Percentiles rank a stretch among this genome's conserved stretches.
phyloP scores from a whole-genome alignment of 1,140 invertebrate genomes.

The Adelges cooleyi region DNA sequence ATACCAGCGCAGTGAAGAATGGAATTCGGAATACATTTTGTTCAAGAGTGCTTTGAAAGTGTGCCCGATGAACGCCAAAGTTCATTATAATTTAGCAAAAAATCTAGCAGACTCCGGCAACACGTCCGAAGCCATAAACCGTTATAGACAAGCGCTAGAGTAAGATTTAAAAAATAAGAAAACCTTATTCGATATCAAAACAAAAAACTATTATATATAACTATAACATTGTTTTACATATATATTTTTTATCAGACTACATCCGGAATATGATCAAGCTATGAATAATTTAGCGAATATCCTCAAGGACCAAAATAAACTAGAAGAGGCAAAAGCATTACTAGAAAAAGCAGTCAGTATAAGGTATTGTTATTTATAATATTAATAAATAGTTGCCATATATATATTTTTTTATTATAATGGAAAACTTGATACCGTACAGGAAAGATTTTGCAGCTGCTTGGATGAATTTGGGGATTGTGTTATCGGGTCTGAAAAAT shows the following conservation, averaged over 20 bases:
- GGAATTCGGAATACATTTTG: slow-evolving; percentile 61
- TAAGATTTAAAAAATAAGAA: slow-evolving; percentile 36
- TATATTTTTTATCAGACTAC: slow-evolving; percentile 48
- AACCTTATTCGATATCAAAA: neutral
- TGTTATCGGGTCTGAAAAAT: slow-evolving; percentile 62
- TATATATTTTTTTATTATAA: neutral
- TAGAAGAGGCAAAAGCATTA: slow-evolving; percentile 61
- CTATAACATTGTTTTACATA: neutral
- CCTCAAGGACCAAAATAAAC: slow-evolving; percentile 62
- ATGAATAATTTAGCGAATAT: slow-evolving; percentile 96
- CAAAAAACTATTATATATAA: neutral
- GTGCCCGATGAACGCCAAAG: slow-evolving; percentile 84
- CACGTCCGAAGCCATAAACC: slow-evolving; percentile 51
- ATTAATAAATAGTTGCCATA: too few relatives aligned
- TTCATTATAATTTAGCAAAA: slow-evolving; percentile 92
- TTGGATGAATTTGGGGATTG: slow-evolving; percentile 96
- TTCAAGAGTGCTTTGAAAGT: slow-evolving; percentile 60
- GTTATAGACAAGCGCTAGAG: slow-evolving; percentile 69
- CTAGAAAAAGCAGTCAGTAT: slow-evolving; percentile 60
- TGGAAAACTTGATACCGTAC: too few relatives aligned
- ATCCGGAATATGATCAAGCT: slow-evolving; percentile 88
- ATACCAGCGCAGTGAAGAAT: slow-evolving; percentile 59
- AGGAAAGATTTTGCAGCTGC: slow-evolving; percentile 83
- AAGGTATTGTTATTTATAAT: slow-evolving; percentile 35
- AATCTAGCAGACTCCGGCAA: slow-evolving; percentile 57